These are phyloP conservation scores for Pelmatolapia mariae DNA, from an alignment of 2,113 vertebrate species.

Conservation along the genomic window DNA sequence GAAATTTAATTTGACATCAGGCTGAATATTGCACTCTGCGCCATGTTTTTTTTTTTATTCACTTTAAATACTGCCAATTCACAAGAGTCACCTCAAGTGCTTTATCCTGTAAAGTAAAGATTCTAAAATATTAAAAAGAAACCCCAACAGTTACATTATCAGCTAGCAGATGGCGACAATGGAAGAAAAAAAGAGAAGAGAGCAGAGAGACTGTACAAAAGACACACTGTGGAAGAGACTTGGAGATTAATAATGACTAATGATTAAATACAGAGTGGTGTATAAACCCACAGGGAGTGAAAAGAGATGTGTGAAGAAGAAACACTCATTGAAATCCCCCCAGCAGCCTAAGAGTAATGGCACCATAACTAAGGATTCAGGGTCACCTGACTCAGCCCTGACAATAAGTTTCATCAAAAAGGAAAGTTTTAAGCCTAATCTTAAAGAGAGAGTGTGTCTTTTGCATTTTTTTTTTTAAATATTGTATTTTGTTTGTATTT, in stretches of 20 bases:
- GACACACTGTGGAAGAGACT: too few relatives aligned
- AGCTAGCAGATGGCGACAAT: too few relatives aligned
- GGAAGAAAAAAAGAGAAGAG: too few relatives aligned
- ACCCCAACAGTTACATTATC: background rate
- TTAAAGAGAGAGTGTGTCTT: background rate
- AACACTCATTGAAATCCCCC: background rate
- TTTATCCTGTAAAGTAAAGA: background rate
- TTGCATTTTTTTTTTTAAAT: background rate
- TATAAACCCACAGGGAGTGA: background rate
- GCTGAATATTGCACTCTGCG: too few relatives aligned
- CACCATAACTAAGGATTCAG: background rate
- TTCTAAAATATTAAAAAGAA: background rate
- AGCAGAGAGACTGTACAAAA: too few relatives aligned
- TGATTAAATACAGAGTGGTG: background rate
- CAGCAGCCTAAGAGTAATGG: background rate
- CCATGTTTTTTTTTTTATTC: fast-evolving
- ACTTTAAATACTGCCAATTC: background rate
- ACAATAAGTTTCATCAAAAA: background rate
- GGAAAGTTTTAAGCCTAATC: background rate
- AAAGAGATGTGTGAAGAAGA: background rate
- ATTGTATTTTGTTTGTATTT: background rate
- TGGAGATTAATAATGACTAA: too few relatives aligned
- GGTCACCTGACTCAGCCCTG: background rate
- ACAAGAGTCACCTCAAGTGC: background rate
- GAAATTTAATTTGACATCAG: too few relatives aligned